Evolutionary conservation across 2,888 invertebrate species (phyloP).

Genomic region (Bhutanitis thaidina): DNA sequence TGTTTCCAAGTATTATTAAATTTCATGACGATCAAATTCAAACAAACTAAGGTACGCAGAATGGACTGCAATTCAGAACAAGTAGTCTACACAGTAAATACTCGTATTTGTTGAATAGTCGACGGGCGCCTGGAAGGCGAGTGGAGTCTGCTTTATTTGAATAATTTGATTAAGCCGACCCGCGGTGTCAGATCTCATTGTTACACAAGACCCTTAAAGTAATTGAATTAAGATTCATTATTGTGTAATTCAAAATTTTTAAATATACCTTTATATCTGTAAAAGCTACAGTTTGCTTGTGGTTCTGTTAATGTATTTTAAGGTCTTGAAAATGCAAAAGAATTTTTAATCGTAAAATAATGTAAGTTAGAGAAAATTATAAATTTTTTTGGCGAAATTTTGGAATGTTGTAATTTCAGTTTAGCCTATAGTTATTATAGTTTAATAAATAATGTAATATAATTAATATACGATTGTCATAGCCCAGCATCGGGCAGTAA

Average conservation of each 20-base stretch:
- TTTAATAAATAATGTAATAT: no score
- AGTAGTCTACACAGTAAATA: slow-evolving; percentile 38
- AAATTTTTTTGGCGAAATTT: no score
- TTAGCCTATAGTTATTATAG: no score
- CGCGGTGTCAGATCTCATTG: slow-evolving; percentile 26
- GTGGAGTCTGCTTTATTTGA: slow-evolving; percentile 62
- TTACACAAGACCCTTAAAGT: slow-evolving; percentile 27
- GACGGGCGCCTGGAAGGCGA: slow-evolving; percentile 55
- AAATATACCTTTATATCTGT: slow-evolving; percentile 9
- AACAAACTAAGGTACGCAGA: slow-evolving; percentile 25
- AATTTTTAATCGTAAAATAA: not conserved
- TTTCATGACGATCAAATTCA: slow-evolving; percentile 18
- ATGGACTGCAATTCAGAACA: slow-evolving; percentile 41
- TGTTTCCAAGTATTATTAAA: slow-evolving; percentile 9
- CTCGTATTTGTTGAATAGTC: slow-evolving; percentile 50
- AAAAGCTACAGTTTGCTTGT: slow-evolving; percentile 5
- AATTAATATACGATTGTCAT: no score
- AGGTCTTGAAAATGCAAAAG: not conserved
- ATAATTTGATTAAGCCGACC: slow-evolving; percentile 67
- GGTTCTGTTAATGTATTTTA: slow-evolving; percentile 4
- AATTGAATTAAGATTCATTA: slow-evolving; percentile 22
- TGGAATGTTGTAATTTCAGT: no score
- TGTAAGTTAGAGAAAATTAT: not conserved
- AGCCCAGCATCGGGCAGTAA: no score
- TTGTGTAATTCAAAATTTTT: not conserved